Evolutionary conservation across 2,113 vertebrate species (phyloP), one percentile per base, ranked within the genome.

Genomic region (Lampris megalopsis): DNA sequence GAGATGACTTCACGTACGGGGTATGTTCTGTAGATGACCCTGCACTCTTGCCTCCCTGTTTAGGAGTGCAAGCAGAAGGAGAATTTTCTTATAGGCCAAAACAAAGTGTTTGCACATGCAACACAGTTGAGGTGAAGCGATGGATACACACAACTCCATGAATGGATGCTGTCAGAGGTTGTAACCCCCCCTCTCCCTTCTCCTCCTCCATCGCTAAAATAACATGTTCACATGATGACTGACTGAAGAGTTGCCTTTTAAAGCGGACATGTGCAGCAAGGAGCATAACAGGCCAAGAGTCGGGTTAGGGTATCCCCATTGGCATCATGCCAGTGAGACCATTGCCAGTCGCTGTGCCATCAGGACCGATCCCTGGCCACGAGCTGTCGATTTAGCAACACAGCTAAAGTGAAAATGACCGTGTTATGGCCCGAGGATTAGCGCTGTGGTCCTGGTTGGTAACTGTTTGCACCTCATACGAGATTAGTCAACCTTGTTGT

Each of bases 401-500:
- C 53, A 40, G 61, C 52, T 70, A 9, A 57, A 70, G 83, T 43
- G 62, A 53, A 71, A 10, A 58, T 5, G 24, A 13, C 13, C 13
- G 24, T 24, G 24, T 74, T 64, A 54, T 5, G 1, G 61, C 59
- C 1, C 9, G 4, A 24, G 60, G 68, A 68, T 83, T 75, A 69
- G 24, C 57, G 37, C 63, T 11, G 56, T 47, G 7, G 9, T 68
- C 62, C n/a, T 56, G 54, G 10, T 59, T 43, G 52, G 72, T 48
- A 48, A 73, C 24, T 42, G 9, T 71, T 79, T 69, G 70, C 75
- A 80, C 73, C 74, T 77, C 67, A 3, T 74, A 79, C 81, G 75
- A 80, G 48, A 49, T 50, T 74, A 40, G 59, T 64, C 63, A 63
- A 79, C 71, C 76, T 64, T 63, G 24, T 24, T 48, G 48, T 81